These are phyloP conservation scores for Eleutherodactylus coqui DNA, from an alignment of 2,797 vertebrate genomes.

Conservation along the genomic window DNA sequence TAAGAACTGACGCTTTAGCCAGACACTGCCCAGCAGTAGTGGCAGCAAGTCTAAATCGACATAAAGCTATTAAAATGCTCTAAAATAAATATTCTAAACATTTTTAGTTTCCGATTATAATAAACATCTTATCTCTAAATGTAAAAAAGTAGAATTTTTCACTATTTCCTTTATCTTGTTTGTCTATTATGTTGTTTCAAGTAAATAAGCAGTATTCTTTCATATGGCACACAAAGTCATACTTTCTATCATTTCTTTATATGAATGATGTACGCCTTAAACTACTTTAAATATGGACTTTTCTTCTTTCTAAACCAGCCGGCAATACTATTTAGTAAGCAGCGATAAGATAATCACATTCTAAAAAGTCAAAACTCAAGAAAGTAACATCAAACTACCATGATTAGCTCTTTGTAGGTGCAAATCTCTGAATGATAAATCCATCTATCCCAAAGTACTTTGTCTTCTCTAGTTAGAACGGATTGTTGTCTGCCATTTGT, in stretches of 20 bases:
- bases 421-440: constrained; percentile 4
- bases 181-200: neutral
- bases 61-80: neutral
- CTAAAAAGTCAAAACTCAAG: neutral
- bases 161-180: neutral
- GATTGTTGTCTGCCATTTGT: neutral
- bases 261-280: constrained; percentile 10
- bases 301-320: neutral
- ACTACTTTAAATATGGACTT: neutral
- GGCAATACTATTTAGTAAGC: neutral
- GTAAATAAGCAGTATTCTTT: neutral
- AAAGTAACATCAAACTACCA: neutral
- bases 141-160: neutral
- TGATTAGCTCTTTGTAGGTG: neutral
- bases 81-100: neutral
- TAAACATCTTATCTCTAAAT: neutral
- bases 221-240: neutral
- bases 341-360: neutral
- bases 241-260: neutral
- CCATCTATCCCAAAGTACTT: neutral
- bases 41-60: too few species aligned
- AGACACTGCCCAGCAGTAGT: too few species aligned
- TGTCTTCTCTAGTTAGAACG: neutral
- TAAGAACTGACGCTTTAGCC: too few species aligned
- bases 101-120: neutral